Evolutionary conservation across 2,113 vertebrate genomes (phyloP).

Genomic region (Saimiri boliviensis): DNA sequence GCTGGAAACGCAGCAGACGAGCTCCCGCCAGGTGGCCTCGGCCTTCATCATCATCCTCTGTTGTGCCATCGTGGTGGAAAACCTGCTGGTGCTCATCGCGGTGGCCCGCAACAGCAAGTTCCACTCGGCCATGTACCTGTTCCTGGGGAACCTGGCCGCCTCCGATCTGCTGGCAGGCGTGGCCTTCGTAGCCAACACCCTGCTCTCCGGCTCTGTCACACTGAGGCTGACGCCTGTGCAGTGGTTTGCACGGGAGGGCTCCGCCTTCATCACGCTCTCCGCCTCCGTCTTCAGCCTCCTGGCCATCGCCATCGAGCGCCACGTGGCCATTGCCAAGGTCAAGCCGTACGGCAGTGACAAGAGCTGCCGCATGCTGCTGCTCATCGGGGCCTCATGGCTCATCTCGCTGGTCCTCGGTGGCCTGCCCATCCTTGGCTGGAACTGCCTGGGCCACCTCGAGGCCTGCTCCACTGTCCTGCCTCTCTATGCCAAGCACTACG

Average conservation of each 20-base stretch:
- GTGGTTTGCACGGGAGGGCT: conserved; percentile 97
- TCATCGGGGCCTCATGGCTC: conserved; percentile 96
- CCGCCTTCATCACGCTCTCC: conserved; percentile 93
- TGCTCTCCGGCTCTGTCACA: conserved; percentile 90
- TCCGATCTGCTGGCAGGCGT: conserved; percentile 93
- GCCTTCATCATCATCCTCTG: conserved; percentile 89
- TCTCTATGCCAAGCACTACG: conserved; percentile 94
- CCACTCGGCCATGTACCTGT: conserved; percentile 97
- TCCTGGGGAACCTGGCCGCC: conserved; percentile 96
- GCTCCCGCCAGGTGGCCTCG: conserved; percentile 77
- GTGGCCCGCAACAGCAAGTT: conserved; percentile 96
- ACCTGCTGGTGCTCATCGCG: conserved; percentile 92
- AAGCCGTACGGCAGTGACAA: conserved; percentile 92
- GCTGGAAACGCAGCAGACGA: not conserved
- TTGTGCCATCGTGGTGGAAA: conserved; percentile 94
- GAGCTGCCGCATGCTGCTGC: conserved; percentile 93
- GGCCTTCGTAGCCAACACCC: conserved; percentile 94
- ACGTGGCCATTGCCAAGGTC: conserved; percentile 94
- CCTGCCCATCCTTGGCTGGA: conserved; percentile 97
- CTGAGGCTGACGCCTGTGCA: conserved; percentile 89
- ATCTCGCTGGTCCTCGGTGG: conserved; percentile 92
- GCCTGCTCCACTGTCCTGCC: conserved; percentile 94
- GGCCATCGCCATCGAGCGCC: conserved; percentile 96
- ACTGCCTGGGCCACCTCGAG: conserved; percentile 89
- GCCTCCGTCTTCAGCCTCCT: conserved; percentile 96